These are phyloP conservation scores for Cynopterus brachyotis DNA, from an alignment of 2,113 vertebrate species.

Conservation along the genomic window DNA sequence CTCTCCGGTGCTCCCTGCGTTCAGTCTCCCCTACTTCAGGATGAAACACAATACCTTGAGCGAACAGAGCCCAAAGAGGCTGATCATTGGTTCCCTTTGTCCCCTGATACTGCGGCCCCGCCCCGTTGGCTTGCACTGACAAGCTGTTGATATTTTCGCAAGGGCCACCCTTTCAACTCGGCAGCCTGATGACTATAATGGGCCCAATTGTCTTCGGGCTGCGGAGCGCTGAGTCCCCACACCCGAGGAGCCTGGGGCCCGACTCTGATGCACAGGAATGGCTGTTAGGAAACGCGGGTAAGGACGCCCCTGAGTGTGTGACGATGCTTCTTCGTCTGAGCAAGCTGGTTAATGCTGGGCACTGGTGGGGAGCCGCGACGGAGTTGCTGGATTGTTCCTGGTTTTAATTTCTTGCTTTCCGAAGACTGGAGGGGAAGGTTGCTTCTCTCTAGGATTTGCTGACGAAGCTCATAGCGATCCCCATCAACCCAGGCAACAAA, in stretches of 20 bases:
- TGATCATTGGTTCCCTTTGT: constrained; percentile 83
- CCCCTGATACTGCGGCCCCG: constrained; percentile 75
- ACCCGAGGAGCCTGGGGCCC: constrained; percentile 47
- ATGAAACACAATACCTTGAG: constrained; percentile 83
- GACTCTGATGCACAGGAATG: background rate
- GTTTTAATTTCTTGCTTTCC: background rate
- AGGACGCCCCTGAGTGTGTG: constrained; percentile 63
- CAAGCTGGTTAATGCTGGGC: background rate
- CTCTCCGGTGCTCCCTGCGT: background rate
- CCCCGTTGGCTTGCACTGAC: constrained; percentile 84
- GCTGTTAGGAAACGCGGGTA: constrained; percentile 80
- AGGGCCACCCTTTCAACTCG: constrained; percentile 83
- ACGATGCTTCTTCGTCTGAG: constrained; percentile 21
- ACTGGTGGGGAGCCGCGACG: background rate
- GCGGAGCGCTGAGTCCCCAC: constrained; percentile 53
- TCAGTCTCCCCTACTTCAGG: constrained; percentile 44
- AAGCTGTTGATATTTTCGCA: constrained; percentile 84
- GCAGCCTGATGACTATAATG: constrained; percentile 76
- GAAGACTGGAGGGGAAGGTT: background rate
- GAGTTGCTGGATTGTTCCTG: background rate
- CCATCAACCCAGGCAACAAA: background rate
- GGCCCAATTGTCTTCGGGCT: constrained; percentile 75
- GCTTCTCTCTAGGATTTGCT: background rate
- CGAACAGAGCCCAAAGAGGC: constrained; percentile 71
- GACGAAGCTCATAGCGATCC: background rate